These are phyloP conservation scores for Noctua janthina DNA, from an alignment of 2,888 invertebrate species.

Conservation along the genomic window DNA sequence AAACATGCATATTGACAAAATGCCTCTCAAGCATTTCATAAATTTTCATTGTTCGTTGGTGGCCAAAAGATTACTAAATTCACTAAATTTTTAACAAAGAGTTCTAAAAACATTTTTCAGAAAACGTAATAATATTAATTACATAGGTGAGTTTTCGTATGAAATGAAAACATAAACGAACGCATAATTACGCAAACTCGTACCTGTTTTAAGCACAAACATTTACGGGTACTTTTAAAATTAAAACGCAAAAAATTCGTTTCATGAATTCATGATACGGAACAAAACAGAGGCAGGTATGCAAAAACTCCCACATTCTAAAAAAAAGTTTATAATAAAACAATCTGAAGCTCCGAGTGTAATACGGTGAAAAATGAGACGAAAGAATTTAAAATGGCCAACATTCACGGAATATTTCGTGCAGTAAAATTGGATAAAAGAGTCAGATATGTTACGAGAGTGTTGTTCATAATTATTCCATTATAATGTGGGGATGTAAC, in stretches of 20 bases:
- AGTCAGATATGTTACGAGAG: slow-evolving; percentile 57
- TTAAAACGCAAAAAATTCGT: slow-evolving; percentile 76
- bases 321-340: slow-evolving; percentile 84
- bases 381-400: slow-evolving; percentile 81
- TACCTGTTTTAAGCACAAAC: slow-evolving; percentile 61
- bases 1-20: slow-evolving; percentile 14
- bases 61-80: not conserved
- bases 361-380: slow-evolving; percentile 82
- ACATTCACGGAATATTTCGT: slow-evolving; percentile 79
- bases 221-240: slow-evolving; percentile 75
- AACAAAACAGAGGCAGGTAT: slow-evolving; percentile 80
- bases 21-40: not conserved
- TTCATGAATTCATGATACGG: slow-evolving; percentile 82
- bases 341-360: slow-evolving; percentile 81
- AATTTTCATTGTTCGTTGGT: not conserved
- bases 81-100: slow-evolving; percentile 10
- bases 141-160: slow-evolving; percentile 43
- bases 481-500: slow-evolving; percentile 43
- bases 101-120: not conserved
- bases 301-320: slow-evolving; percentile 81
- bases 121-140: slow-evolving; percentile 36
- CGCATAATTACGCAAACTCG: slow-evolving; percentile 50
- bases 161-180: slow-evolving; percentile 57
- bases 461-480: slow-evolving; percentile 65
- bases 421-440: slow-evolving; percentile 64